phyloP scores from a whole-genome alignment of 2,797 vertebrate species.

The Molossus alvarezi region DNA sequence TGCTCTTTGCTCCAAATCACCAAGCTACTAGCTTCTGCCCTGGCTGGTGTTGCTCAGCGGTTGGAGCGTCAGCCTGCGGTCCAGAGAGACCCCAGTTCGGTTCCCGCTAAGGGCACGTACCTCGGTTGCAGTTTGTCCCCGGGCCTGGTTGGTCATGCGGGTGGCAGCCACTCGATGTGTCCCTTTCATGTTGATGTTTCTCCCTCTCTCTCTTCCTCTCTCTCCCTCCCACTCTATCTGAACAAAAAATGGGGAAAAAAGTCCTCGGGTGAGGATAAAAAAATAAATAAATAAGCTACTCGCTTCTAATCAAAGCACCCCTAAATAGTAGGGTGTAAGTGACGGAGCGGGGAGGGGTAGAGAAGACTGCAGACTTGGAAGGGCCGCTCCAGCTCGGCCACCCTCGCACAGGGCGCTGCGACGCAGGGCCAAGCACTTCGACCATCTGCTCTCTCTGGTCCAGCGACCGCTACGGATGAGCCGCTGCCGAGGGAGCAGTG shows the following conservation, averaged over 20 bases:
- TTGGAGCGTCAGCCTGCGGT: no score
- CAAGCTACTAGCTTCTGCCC: background rate
- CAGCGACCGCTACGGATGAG: background rate
- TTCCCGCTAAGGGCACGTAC: no score
- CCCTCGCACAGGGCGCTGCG: rapidly evolving
- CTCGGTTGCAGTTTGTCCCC: no score
- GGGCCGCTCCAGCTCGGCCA: background rate
- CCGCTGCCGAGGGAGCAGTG: rapidly evolving
- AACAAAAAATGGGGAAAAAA: no score
- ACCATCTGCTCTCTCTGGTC: background rate
- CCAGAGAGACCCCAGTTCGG: no score
- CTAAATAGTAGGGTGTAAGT: background rate
- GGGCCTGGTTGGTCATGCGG: no score
- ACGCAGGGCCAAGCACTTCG: rapidly evolving
- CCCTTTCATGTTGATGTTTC: no score
- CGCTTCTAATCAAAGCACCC: background rate
- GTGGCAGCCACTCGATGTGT: no score
- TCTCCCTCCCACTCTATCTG: no score
- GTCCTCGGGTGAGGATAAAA: no score
- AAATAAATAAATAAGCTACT: background rate
- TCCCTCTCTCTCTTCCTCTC: no score
- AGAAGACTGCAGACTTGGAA: background rate
- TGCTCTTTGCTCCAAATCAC: background rate
- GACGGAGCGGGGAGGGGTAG: background rate
- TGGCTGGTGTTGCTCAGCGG: no score